Percentiles rank a stretch among this genome's conserved stretches.
phyloP scores from a whole-genome alignment of 2,113 vertebrate species.

The Lamprologus callipterus region DNA sequence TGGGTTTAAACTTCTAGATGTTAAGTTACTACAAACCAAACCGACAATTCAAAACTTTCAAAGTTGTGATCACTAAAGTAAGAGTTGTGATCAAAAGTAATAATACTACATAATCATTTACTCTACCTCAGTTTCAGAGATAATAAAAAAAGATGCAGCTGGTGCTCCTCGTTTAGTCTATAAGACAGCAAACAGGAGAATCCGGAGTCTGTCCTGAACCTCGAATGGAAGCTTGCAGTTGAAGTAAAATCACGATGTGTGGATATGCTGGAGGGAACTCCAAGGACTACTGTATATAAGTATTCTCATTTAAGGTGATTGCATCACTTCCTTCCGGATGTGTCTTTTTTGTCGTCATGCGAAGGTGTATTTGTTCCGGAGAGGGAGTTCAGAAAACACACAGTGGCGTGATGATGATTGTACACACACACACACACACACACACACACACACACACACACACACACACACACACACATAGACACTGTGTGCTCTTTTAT shows the following conservation, averaged over 20 bases:
- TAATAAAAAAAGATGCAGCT: not conserved
- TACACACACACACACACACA: not conserved
- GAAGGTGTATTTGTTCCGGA: slow-evolving; percentile 43
- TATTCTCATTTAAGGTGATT: slow-evolving; percentile 22
- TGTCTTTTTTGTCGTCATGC: slow-evolving; percentile 1
- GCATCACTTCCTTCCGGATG: slow-evolving; percentile 63
- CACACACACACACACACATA: not conserved
- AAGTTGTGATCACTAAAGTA: not conserved
- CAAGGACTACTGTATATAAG: slow-evolving; percentile 43
- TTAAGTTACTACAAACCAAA: not conserved
- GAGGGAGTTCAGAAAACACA: slow-evolving; percentile 26
- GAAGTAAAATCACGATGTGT: not conserved
- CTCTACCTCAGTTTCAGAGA: not conserved
- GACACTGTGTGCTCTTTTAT: not conserved
- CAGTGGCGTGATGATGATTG: not conserved
- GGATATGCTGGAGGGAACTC: slow-evolving; percentile 29
- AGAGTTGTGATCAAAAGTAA: not conserved
- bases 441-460: slow-evolving; percentile 3
- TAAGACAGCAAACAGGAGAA: not conserved
- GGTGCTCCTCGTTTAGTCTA: not conserved
- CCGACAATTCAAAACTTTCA: not conserved
- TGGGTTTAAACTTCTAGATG: not conserved
- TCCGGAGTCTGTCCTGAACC: not conserved
- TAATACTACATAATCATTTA: not conserved
- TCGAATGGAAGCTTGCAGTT: not conserved